Conservation (phyloP, 2,888 invertebrate species). For the Macrophya annulata region DNA sequence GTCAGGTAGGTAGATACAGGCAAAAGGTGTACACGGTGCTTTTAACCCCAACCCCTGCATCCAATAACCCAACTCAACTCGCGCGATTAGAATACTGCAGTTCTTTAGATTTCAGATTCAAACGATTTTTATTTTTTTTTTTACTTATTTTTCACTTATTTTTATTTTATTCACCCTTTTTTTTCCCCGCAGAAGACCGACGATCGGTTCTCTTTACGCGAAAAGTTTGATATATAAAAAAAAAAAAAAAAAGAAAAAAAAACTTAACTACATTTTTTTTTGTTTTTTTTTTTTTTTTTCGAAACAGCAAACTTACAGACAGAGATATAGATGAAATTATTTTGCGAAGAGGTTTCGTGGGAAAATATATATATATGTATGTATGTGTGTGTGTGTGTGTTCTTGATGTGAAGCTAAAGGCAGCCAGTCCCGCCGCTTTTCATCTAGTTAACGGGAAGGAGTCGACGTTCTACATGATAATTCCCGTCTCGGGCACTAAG, state of each 20-base stretch:
- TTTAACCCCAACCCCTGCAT: constrained; percentile 12
- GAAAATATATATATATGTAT: not conserved
- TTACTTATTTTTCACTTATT: not conserved
- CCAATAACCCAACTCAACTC: not conserved
- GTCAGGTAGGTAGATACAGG: not conserved
- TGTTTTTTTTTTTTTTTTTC: too few species aligned
- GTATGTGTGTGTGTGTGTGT: not conserved
- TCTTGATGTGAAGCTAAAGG: not conserved
- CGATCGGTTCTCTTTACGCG: too few species aligned
- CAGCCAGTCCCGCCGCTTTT: not conserved
- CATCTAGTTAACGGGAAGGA: constrained; percentile 48
- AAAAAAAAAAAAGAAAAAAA: not conserved
- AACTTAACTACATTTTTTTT: too few species aligned
- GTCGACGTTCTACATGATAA: constrained; percentile 53
- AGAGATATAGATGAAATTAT: not conserved
- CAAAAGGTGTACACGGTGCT: constrained; percentile 3
- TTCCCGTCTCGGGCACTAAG: constrained; percentile 63
- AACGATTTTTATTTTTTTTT: not conserved
- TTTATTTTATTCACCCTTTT: too few species aligned
- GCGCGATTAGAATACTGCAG: constrained; percentile 37
- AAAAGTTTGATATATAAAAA: not conserved
- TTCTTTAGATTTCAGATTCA: not conserved
- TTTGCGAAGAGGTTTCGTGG: not conserved
- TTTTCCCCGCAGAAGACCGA: too few species aligned
- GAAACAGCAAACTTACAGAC: not conserved